phyloP scores from a whole-genome alignment of 2,113 vertebrate species.

The Brachyistius frenatus region DNA sequence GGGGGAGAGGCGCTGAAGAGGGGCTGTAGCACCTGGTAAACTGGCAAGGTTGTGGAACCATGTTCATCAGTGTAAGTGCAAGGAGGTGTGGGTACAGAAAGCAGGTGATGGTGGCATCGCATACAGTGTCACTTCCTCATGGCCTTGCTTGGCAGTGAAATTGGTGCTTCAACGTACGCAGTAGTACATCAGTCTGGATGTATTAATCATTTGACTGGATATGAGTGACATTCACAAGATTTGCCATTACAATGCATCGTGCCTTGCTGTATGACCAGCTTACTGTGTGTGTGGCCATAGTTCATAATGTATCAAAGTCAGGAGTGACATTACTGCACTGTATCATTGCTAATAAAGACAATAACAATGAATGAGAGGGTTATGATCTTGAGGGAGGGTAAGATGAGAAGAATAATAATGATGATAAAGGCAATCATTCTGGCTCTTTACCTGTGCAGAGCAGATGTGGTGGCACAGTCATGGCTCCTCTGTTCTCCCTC shows the following conservation, averaged over 20 bases:
- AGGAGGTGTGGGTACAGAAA: conserved; percentile 24
- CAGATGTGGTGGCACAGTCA: conserved; percentile 56
- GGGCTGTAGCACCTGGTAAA: conserved; percentile 70
- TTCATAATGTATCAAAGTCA: conserved; percentile 29
- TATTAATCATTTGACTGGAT: conserved; percentile 33
- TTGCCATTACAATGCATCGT: no score
- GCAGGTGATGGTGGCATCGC: neutral
- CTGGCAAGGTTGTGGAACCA: conserved; percentile 54
- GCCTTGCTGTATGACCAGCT: neutral
- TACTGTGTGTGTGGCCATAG: neutral
- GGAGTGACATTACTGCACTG: conserved; percentile 45
- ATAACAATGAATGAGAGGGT: conserved; percentile 24
- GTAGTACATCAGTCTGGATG: conserved; percentile 25
- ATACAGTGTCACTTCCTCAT: neutral
- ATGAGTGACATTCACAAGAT: conserved; percentile 10
- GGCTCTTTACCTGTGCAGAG: conserved; percentile 62
- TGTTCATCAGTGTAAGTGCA: conserved; percentile 50
- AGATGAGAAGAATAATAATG: conserved; percentile 59
- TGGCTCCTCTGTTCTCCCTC: conserved; percentile 36
- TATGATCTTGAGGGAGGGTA: conserved; percentile 52
- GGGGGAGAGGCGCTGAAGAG: conserved; percentile 54
- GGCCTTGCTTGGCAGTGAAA: conserved; percentile 7
- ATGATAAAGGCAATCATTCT: conserved; percentile 61
- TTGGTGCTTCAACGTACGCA: conserved; percentile 15
- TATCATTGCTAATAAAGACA: conserved; percentile 40